Evolutionary conservation across 2,113 vertebrate genomes (phyloP).

Genomic region (Poeciliopsis occidentalis): DNA sequence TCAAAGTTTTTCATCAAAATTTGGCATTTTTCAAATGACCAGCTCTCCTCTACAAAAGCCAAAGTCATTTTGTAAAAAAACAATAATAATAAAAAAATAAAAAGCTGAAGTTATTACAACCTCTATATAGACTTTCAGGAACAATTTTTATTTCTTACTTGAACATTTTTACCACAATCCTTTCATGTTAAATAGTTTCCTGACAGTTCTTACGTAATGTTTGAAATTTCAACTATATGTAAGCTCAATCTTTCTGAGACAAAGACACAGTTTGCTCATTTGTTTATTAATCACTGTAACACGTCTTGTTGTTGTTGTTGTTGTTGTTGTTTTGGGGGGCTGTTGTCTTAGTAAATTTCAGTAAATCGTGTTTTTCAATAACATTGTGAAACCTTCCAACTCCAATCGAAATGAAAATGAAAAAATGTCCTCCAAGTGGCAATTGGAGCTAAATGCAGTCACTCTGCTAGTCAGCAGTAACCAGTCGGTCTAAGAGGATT

Average conservation of each 20-base stretch:
- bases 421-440: neutral
- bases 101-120: neutral
- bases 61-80: neutral
- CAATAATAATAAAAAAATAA: no score
- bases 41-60: neutral
- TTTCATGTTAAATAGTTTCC: neutral
- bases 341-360: neutral
- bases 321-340: neutral
- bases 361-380: neutral
- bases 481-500: constrained; percentile 36
- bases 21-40: neutral
- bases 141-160: neutral
- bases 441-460: neutral
- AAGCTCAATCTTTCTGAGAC: neutral
- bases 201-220: neutral
- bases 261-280: neutral
- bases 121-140: neutral
- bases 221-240: neutral
- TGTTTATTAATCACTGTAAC: neutral
- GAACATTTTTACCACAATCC: neutral
- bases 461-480: neutral
- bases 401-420: neutral
- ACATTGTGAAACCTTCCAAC: neutral
- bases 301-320: neutral
- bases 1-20: neutral